phyloP scores from a whole-genome alignment of 2,797 vertebrate genomes.

The Neoniphon sammara region DNA sequence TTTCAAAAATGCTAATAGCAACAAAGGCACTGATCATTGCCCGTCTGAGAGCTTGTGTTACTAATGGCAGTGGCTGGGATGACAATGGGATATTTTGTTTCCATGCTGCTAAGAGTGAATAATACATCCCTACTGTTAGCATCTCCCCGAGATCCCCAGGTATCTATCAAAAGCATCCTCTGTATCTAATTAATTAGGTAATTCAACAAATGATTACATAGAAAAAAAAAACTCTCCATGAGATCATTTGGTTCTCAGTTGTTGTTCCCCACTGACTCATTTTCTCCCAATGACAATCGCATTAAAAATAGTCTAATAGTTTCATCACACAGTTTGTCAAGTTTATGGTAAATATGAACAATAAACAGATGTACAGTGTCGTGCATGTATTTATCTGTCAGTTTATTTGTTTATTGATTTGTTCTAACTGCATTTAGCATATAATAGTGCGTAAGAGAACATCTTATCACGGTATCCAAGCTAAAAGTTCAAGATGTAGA shows the following conservation, averaged over 20 bases:
- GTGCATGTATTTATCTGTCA: not conserved
- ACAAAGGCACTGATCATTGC: slow-evolving; percentile 59
- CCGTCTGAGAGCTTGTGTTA: slow-evolving; percentile 49
- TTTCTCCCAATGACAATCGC: slow-evolving; percentile 32
- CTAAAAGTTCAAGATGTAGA: slow-evolving; percentile 4
- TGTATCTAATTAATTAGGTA: slow-evolving; percentile 66
- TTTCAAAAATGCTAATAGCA: slow-evolving; percentile 65
- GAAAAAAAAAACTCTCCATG: slow-evolving; percentile 32
- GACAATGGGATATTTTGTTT: slow-evolving; percentile 63
- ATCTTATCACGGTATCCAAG: not conserved
- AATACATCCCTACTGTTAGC: slow-evolving; percentile 53
- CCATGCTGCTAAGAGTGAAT: slow-evolving; percentile 57
- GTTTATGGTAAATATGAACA: slow-evolving; percentile 18
- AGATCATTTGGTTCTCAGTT: slow-evolving; percentile 41
- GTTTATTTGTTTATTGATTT: too few relatives aligned
- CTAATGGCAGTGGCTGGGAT: slow-evolving; percentile 51
- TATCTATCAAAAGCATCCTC: slow-evolving; percentile 66
- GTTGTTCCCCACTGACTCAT: slow-evolving; percentile 29
- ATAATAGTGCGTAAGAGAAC: too few relatives aligned
- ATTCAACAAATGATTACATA: slow-evolving; percentile 62
- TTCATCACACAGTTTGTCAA: slow-evolving; percentile 6
- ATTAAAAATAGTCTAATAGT: slow-evolving; percentile 40
- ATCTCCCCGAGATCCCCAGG: slow-evolving; percentile 65
- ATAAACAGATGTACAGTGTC: not conserved
- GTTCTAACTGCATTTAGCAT: too few relatives aligned